Percentiles rank a stretch among this genome's conserved stretches.
Conservation (phyloP, 2,888 invertebrate genomes). For the Ochropacha duplaris region DNA sequence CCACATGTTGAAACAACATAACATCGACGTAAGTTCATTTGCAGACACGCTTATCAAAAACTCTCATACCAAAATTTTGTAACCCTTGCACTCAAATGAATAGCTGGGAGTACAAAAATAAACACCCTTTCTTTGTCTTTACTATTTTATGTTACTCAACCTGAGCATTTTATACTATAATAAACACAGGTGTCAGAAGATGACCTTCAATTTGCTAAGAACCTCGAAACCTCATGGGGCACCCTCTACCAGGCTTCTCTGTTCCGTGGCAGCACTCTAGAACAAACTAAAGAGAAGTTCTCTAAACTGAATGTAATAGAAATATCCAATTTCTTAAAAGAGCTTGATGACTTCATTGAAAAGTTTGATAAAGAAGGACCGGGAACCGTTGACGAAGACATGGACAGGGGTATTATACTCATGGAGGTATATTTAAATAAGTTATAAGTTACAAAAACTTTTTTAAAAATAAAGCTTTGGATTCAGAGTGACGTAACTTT, state of each 20-base stretch:
- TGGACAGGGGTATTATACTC: constrained; percentile 87
- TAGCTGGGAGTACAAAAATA: no score
- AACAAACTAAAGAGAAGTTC: constrained; percentile 93
- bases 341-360: constrained; percentile 86
- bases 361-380: constrained; percentile 91
- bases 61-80: no score
- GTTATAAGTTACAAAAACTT: no score
- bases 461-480: no score
- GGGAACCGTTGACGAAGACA: constrained; percentile 88
- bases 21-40: constrained; percentile 81
- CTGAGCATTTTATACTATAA: no score
- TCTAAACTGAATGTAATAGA: constrained; percentile 90
- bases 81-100: no score
- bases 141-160: no score
- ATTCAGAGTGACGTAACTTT: no score
- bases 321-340: constrained; percentile 86
- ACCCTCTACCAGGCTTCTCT: constrained; percentile 86
- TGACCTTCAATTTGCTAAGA: constrained; percentile 82
- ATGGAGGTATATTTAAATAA: constrained; percentile 87
- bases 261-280: constrained; percentile 86
- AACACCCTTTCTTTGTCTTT: no score
- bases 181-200: constrained; percentile 69
- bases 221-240: constrained; percentile 87
- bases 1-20: constrained; percentile 87
- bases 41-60: no score